Base-by-base conservation (phyloP, 2,113 vertebrate species). In the Trogon surrucura region DNA sequence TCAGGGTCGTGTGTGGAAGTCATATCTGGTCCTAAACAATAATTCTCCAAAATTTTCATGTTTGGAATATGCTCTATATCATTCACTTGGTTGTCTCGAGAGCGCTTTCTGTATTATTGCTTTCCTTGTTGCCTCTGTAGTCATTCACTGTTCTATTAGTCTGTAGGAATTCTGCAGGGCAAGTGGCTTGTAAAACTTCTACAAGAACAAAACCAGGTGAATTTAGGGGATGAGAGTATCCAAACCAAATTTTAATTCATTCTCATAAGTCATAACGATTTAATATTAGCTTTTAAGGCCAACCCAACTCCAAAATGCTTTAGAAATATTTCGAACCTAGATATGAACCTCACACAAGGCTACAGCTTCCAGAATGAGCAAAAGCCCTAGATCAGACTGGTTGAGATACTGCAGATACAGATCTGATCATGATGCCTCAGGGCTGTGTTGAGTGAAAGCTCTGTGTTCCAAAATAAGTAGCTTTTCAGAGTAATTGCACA, bases 401-500 rank as follows among this genome's bases (percentile, higher is more conserved):
- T 50, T 85, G 74, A 95, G 61, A 80, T 91, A 50, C 23, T 70
- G 50, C 66, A 93, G 92, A 92, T 61, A 79, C 22, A 58, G 54
- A 86, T 85, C 34, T 87, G 65, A 61, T 72, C 3, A 2, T 69
- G 45, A 7, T 94, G 95, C 95, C 91, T 92, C 34, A 1, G 89
- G 93, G 91, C 50, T 69, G 25, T 82, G 77, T n/a, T 88, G 92
- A 86, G 80, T 89, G 83, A 93, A 94, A 92, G 73, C 73, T 93
- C 71, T 26, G 36, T 79, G 79, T 90, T 94, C 25, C 75, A 65
- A 94, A 95, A 67, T 72, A 88, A 93, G 88, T 82, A 50, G 83
- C 61, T 94, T 91, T 90, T 87, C 83, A 82, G 65, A 94, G 83
- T 92, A 94, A 93, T 92, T 91, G 88, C 85, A 84, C 92, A 92